Percentiles rank a stretch among this genome's conserved stretches.
Conservation (phyloP, 2,113 vertebrate genomes). For the Dipodomys ordii region DNA sequence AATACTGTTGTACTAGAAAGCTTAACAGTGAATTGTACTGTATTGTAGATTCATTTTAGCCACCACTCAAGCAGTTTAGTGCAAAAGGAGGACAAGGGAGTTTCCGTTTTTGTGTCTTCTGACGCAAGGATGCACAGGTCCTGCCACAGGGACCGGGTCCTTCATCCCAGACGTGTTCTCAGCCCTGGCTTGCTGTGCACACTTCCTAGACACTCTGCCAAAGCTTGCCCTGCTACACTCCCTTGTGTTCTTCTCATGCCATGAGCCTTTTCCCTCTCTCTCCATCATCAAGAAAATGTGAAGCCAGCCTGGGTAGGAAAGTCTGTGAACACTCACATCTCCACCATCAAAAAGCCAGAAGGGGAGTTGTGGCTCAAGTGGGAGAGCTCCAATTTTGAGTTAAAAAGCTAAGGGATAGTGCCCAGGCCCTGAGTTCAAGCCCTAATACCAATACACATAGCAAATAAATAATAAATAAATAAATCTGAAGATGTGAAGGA, state of each 20-base stretch:
- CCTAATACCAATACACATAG: no score
- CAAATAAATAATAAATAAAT: background rate
- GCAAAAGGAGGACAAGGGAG: background rate
- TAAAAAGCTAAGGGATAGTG: no score
- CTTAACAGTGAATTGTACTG: fast-evolving
- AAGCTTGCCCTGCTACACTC: background rate
- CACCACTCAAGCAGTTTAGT: background rate
- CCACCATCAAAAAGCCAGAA: no score
- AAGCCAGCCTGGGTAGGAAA: no score
- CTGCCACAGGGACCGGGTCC: background rate
- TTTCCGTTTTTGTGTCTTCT: background rate
- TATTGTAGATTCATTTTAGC: background rate
- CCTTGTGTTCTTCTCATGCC: background rate
- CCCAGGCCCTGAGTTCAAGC: no score
- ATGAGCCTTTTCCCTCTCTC: background rate
- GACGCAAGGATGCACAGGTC: background rate
- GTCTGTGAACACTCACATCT: no score
- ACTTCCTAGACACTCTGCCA: background rate
- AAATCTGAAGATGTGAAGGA: slow-evolving; percentile 21
- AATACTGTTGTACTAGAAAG: no score
- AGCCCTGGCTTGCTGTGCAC: background rate
- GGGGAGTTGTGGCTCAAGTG: no score
- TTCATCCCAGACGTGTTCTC: background rate
- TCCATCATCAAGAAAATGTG: background rate
- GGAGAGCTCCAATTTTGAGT: no score